These are phyloP conservation scores for Hirundo rustica DNA, from an alignment of 2,797 vertebrate species.

Conservation along the genomic window DNA sequence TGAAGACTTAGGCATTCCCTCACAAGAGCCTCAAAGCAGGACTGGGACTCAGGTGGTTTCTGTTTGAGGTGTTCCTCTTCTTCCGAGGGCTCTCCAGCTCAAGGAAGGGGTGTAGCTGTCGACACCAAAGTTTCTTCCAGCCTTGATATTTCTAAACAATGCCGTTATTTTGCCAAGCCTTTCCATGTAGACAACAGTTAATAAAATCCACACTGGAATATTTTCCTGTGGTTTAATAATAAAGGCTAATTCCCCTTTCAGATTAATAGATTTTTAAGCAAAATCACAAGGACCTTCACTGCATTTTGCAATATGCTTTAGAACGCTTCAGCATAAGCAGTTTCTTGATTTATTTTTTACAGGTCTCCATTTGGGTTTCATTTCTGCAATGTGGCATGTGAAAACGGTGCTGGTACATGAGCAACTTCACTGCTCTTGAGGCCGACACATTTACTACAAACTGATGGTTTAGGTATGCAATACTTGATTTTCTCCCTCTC, in stretches of 20 bases:
- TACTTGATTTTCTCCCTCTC: neutral
- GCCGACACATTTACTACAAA: neutral
- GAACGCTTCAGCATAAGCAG: neutral
- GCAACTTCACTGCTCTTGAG: neutral
- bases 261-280: slow-evolving; percentile 24
- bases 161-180: neutral
- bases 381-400: neutral
- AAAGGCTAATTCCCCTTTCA: neutral
- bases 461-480: neutral
- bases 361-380: neutral
- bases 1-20: neutral
- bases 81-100: neutral
- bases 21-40: neutral
- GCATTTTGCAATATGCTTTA: neutral
- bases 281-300: slow-evolving; percentile 3
- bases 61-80: neutral
- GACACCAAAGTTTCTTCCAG: neutral
- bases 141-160: slow-evolving; percentile 12
- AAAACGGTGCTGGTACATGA: neutral
- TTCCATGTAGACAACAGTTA: neutral
- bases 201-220: slow-evolving; percentile 2
- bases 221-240: slow-evolving; percentile 12
- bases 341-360: neutral
- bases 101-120: neutral
- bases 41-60: neutral